Evolutionary conservation across 2,888 invertebrate species (phyloP).

Genomic region (Lasioglossum villosulum): DNA sequence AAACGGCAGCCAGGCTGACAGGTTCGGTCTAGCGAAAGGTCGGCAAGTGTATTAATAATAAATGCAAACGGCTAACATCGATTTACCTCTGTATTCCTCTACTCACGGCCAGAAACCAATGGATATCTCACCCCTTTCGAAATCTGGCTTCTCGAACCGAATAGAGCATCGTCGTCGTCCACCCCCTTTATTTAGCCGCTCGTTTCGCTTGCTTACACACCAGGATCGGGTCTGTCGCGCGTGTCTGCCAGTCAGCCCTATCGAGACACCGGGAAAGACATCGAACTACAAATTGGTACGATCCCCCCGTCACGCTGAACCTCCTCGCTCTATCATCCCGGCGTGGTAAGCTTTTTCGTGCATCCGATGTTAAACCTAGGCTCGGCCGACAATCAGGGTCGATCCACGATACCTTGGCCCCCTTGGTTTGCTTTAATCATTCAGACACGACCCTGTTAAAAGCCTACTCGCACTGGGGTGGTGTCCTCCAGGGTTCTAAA

Average conservation of each 20-base stretch:
- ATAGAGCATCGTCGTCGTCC: conserved; percentile 40
- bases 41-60: conserved; percentile 82
- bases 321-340: conserved; percentile 10
- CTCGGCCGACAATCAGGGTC: conserved; percentile 55
- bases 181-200: conserved; percentile 71
- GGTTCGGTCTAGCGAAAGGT: conserved; percentile 79
- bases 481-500: conserved; percentile 15
- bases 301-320: conserved; percentile 5
- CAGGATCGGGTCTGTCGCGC: conserved; percentile 57
- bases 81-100: conserved; percentile 74
- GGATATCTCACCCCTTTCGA: conserved; percentile 32
- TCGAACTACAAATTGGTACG: conserved; percentile 69
- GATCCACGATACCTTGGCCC: conserved; percentile 33
- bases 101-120: neutral
- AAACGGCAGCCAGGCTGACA: conserved; percentile 76
- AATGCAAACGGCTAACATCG: conserved; percentile 83
- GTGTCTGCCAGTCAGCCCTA: conserved; percentile 58
- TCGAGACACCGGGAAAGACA: conserved; percentile 61
- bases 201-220: conserved; percentile 71
- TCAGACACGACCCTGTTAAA: conserved; percentile 57
- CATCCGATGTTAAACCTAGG: conserved; percentile 57
- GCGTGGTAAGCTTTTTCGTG: conserved; percentile 47
- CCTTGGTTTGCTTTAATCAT: conserved; percentile 62
- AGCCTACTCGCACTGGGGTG: conserved; percentile 22
- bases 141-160: conserved; percentile 48